Evolutionary conservation across 2,113 vertebrate species (phyloP), one percentile per base, ranked within the genome.

Genomic region (Semnornis frantzii): DNA sequence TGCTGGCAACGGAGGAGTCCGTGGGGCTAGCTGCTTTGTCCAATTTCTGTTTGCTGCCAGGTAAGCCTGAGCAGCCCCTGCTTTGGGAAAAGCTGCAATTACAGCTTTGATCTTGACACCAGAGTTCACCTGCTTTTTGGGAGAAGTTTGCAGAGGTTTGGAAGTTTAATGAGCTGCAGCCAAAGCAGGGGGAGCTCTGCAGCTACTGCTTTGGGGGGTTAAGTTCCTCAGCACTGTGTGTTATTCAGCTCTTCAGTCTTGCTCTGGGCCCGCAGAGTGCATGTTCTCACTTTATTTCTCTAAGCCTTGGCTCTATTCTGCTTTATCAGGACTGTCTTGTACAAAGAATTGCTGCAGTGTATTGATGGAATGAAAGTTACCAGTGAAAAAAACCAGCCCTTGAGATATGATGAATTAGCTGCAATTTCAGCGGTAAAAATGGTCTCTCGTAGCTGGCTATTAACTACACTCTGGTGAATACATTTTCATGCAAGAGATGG

Each of bases 341-440:
- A 77, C 20, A 7, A 92, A 90, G 94, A 89, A 80, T 91, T 92
- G 71, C 83, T 85, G 62, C 87, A 62, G 62, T 78, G 54, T 94
- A 74, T 87, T 85, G 93, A 91, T 81, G 80, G 90, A 94, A 96
- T 86, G 76, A 63, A 92, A 93, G 90, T 76, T 85, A 80, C 58
- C 34, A 16, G 65, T 78, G 9, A 13, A 81, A 78, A 90, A 87
- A 82, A 48, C 0, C 33, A 90, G n/a, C 96, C 90, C 90, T 78
- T 95, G 96, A 97, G 95, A 94, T 89, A 81, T 52, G 93, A 94
- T 83, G 94, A 96, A 96, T 95, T 94, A 90, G 76, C 87, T 94
- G 95, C 87, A 96, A 95, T 94, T 96, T 97, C 85, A 86, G 90
- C 78, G 76, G 94, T 91, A 94, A 94, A 95, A 95, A 91, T 62